A percentile compares a stretch with the other conserved stretches of the same genome.
phyloP scores from a whole-genome alignment of 2,797 vertebrate species.

The Sebastes oblongus region DNA sequence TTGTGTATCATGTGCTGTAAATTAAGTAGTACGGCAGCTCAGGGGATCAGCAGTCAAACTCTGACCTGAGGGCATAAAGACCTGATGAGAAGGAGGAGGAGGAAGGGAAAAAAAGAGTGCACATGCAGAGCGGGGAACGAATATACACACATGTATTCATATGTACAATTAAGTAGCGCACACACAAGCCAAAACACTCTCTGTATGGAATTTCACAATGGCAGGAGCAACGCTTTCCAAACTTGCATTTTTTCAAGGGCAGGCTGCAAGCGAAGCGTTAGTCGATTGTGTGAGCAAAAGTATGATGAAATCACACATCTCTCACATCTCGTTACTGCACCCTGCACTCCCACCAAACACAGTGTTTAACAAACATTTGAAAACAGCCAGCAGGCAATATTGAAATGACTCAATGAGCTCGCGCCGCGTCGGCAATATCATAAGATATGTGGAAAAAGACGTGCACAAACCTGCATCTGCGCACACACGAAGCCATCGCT shows the following conservation, averaged over 20 bases:
- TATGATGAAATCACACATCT: constrained; percentile 62
- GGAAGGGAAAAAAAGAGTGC: background rate
- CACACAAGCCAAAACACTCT: constrained; percentile 16
- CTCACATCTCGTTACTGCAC: constrained; percentile 48
- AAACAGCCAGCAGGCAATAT: constrained; percentile 58
- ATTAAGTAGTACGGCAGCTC: constrained; percentile 47
- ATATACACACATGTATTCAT: background rate
- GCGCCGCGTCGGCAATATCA: constrained; percentile 6
- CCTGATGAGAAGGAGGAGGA: constrained; percentile 12
- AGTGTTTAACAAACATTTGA: constrained; percentile 53
- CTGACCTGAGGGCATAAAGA: constrained; percentile 52
- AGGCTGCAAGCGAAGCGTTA: constrained; percentile 35
- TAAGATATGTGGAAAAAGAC: background rate
- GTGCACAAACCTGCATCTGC: constrained; percentile 5
- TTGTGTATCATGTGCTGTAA: constrained; percentile 60
- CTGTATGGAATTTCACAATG: constrained; percentile 26
- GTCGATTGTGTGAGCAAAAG: constrained; percentile 40
- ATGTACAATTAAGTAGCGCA: background rate
- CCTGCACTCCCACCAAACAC: constrained; percentile 34
- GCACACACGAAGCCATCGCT: constrained; percentile 11
- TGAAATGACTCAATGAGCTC: constrained; percentile 43
- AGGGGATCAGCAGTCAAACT: constrained; percentile 53
- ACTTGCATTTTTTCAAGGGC: constrained; percentile 39
- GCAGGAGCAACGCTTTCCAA: constrained; percentile 35
- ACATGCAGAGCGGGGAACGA: background rate